Evolutionary conservation across 1,140 invertebrate species (phyloP).

Genomic region (Tribolium castaneum): DNA sequence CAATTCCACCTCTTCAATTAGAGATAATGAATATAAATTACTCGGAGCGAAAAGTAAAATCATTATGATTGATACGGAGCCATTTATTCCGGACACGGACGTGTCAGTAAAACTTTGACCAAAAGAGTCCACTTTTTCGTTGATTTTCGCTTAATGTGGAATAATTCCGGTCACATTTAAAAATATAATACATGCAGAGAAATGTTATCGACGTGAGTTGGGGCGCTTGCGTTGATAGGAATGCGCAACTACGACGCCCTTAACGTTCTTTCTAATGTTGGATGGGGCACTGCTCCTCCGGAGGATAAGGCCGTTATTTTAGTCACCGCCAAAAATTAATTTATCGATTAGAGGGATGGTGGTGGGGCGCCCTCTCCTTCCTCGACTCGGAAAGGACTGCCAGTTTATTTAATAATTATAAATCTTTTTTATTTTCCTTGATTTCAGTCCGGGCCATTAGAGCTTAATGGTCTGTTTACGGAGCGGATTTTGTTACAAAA

Average conservation of each 20-base stretch:
- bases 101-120: neutral
- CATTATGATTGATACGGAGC: slow-evolving; percentile 31
- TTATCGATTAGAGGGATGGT: slow-evolving; percentile 2
- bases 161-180: slow-evolving; percentile 59
- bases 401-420: slow-evolving; percentile 42
- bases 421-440: slow-evolving; percentile 43
- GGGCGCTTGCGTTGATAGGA: slow-evolving; percentile 46
- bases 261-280: slow-evolving; percentile 41
- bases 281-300: slow-evolving; percentile 36
- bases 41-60: slow-evolving; percentile 17
- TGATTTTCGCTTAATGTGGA: slow-evolving; percentile 57
- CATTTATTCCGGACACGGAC: neutral
- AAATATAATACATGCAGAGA: slow-evolving; percentile 59
- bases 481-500: slow-evolving; percentile 48
- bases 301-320: slow-evolving; percentile 33
- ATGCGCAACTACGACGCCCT: slow-evolving; percentile 42
- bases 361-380: neutral
- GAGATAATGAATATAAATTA: slow-evolving; percentile 45
- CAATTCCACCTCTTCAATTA: slow-evolving; percentile 43
- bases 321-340: slow-evolving; percentile 35
- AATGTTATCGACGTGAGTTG: slow-evolving; percentile 48
- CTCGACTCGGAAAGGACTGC: neutral
- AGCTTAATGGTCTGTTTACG: slow-evolving; percentile 52
- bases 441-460: slow-evolving; percentile 49
- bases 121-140: neutral